phyloP scores from a whole-genome alignment of 2,113 vertebrate species.

The Scortum barcoo region DNA sequence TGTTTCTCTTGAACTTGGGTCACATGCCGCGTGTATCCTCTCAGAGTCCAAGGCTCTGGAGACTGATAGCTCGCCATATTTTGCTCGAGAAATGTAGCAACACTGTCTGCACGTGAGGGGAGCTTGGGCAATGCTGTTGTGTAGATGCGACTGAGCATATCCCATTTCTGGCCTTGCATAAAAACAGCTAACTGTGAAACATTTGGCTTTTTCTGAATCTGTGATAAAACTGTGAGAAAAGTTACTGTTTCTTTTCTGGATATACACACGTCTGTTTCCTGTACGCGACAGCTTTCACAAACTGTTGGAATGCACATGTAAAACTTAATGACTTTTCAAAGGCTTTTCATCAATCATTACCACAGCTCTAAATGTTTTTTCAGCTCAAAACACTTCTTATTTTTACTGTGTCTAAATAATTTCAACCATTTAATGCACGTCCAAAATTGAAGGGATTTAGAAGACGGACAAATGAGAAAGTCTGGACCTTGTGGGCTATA shows the following conservation, averaged over 20 bases:
- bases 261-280: not conserved
- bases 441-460: too few relatives aligned
- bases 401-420: not conserved
- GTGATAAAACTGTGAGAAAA: not conserved
- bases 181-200: conserved; percentile 13
- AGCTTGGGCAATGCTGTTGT: not conserved
- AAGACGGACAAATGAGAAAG: not conserved
- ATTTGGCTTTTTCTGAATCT: conserved; percentile 32
- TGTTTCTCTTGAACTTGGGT: not conserved
- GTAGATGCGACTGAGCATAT: not conserved
- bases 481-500: not conserved
- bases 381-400: not conserved
- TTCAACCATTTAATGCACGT: not conserved
- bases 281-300: not conserved
- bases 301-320: not conserved
- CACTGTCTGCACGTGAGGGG: not conserved
- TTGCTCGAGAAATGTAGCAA: conserved; percentile 10
- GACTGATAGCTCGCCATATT: not conserved
- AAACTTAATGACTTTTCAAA: not conserved
- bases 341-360: not conserved
- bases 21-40: not conserved
- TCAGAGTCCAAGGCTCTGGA: conserved; percentile 3
- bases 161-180: not conserved
- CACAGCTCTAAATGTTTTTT: not conserved
- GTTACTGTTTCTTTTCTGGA: not conserved